Percentiles rank a stretch among this genome's conserved stretches.
Evolutionary conservation across 35 echinoderm and acorn worm species (phyloP).

Genomic region (Eucidaris tribuloides): DNA sequence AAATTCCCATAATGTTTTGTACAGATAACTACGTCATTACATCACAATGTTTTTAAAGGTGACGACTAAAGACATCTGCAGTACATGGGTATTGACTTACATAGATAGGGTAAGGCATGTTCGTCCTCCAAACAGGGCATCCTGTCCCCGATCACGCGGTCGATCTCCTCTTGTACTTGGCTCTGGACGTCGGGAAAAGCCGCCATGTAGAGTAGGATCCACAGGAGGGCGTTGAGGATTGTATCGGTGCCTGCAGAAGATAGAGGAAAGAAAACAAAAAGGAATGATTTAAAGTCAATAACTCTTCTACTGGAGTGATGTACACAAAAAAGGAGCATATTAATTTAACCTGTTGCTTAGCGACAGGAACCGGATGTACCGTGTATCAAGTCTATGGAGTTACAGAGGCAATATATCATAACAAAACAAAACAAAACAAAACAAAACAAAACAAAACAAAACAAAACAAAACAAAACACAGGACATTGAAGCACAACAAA

Average conservation of each 20-base stretch:
- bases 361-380: no score
- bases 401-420: no score
- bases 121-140: slow-evolving; percentile 46
- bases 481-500: no score
- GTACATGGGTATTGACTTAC: slow-evolving; percentile 34
- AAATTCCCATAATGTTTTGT: background rate
- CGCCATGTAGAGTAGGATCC: slow-evolving; percentile 91
- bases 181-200: slow-evolving; percentile 82
- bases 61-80: background rate
- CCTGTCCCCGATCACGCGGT: slow-evolving; percentile 36
- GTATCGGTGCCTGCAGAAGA: slow-evolving; percentile 83
- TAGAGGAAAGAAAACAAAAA: background rate
- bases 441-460: no score
- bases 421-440: no score
- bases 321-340: no score
- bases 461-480: no score
- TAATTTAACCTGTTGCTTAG: no score
- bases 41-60: background rate
- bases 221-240: slow-evolving; percentile 84
- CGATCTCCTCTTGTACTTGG: slow-evolving; percentile 69
- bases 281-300: no score
- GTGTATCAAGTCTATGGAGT: no score
- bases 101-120: slow-evolving; percentile 43
- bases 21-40: background rate
- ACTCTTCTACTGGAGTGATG: no score